phyloP scores from a whole-genome alignment of 2,113 vertebrate species.

The Leptosomus discolor region DNA sequence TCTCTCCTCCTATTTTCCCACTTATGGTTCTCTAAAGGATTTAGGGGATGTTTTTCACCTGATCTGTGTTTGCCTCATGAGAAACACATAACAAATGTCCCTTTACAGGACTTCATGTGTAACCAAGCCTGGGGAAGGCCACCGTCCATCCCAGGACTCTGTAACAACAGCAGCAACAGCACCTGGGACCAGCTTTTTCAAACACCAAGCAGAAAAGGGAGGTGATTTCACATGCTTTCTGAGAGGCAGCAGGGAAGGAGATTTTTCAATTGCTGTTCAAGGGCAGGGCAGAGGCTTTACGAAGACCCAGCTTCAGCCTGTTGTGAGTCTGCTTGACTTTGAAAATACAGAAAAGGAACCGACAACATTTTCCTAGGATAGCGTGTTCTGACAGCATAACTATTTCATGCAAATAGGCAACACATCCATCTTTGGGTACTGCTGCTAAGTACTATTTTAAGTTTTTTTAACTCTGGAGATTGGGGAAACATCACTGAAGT shows the following conservation, averaged over 20 bases:
- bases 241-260: background rate
- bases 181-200: background rate
- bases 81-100: background rate
- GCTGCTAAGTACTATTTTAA: background rate
- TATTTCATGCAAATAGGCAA: background rate
- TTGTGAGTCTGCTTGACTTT: background rate
- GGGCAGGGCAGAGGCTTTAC: background rate
- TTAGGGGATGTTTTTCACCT: background rate
- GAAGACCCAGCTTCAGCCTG: background rate
- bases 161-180: background rate
- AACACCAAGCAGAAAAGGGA: background rate
- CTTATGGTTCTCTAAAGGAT: background rate
- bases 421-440: background rate
- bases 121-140: background rate
- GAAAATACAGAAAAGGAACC: background rate
- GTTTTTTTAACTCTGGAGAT: background rate
- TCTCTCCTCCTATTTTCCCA: background rate
- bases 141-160: background rate
- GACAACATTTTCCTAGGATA: background rate
- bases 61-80: background rate
- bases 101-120: background rate
- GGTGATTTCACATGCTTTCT: background rate
- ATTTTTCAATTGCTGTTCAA: background rate
- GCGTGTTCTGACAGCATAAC: background rate
- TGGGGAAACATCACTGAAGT: background rate